phyloP scores from a whole-genome alignment of 1,140 invertebrate species.

The Harlomillsia oculata region DNA sequence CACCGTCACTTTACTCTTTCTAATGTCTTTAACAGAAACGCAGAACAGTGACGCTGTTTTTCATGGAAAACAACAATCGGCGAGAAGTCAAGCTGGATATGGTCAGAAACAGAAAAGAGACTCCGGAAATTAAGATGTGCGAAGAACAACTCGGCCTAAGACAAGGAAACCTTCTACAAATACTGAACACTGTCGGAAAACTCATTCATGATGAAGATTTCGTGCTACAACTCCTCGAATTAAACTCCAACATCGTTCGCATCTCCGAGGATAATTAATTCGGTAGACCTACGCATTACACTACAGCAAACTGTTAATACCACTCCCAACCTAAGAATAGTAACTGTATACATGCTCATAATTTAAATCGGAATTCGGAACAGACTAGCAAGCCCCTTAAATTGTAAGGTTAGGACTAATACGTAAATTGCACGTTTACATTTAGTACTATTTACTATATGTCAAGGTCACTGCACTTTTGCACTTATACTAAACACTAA shows the following conservation, averaged over 20 bases:
- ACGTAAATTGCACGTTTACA: no score
- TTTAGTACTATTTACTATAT: no score
- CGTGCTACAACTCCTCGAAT: slow-evolving; percentile 55
- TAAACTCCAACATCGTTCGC: slow-evolving; percentile 61
- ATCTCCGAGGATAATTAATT: slow-evolving; percentile 59
- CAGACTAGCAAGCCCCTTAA: no score
- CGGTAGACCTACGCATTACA: no score
- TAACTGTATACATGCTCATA: no score
- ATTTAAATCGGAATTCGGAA: no score
- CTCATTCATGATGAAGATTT: slow-evolving; percentile 63
- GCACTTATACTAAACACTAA: no score
- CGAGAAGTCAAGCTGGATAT: slow-evolving; percentile 22
- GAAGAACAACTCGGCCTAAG: slow-evolving; percentile 59
- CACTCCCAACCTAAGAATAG: no score
- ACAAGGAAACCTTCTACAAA: slow-evolving; percentile 50
- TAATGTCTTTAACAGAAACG: slow-evolving; percentile 49
- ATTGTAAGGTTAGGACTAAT: no score
- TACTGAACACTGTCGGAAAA: slow-evolving; percentile 53
- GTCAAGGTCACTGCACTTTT: no score
- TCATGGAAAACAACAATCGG: slow-evolving; percentile 29
- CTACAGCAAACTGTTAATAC: no score
- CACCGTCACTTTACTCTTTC: no score
- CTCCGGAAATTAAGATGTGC: slow-evolving; percentile 54
- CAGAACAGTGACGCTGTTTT: slow-evolving; percentile 30
- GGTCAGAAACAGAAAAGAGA: slow-evolving; percentile 36